A percentile compares a stretch with the other conserved stretches of the same genome.
These are phyloP conservation scores for Poeciliopsis paucimaculata DNA, from an alignment of 2,797 vertebrate genomes.

Conservation along the genomic window DNA sequence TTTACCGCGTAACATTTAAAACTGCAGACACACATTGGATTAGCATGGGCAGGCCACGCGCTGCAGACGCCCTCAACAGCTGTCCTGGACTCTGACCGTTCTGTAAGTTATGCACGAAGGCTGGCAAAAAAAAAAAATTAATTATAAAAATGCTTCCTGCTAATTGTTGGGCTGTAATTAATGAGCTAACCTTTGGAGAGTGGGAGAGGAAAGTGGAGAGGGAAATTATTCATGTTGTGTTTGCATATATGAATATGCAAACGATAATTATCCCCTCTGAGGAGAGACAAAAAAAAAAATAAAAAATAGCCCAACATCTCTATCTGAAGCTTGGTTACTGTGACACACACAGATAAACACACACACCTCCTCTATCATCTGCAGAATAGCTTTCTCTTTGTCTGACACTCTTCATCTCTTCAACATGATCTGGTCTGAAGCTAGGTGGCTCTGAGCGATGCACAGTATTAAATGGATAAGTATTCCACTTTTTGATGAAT, in stretches of 20 bases:
- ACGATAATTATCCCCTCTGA: slow-evolving; percentile 72
- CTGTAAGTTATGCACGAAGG: slow-evolving; percentile 65
- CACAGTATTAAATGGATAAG: slow-evolving; percentile 56
- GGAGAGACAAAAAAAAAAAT: slow-evolving; percentile 72
- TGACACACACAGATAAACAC: slow-evolving; percentile 14
- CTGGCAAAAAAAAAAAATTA: slow-evolving; percentile 64
- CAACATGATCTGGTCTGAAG: slow-evolving; percentile 55
- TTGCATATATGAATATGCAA: slow-evolving; percentile 83
- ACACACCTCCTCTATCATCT: slow-evolving; percentile 25
- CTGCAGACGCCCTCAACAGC: slow-evolving; percentile 42
- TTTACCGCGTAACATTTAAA: neutral
- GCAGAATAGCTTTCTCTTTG: slow-evolving; percentile 36
- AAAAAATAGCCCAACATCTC: slow-evolving; percentile 73
- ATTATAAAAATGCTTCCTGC: slow-evolving; percentile 78
- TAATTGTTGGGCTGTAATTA: slow-evolving; percentile 85
- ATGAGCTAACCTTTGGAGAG: slow-evolving; percentile 85
- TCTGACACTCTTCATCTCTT: slow-evolving; percentile 52
- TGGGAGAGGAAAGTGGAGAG: slow-evolving; percentile 71
- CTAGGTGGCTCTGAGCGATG: slow-evolving; percentile 65
- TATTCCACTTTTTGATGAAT: slow-evolving; percentile 45
- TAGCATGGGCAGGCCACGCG: slow-evolving; percentile 30
- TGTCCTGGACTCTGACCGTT: slow-evolving; percentile 65
- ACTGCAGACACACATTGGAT: slow-evolving; percentile 27
- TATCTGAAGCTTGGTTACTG: slow-evolving; percentile 60
- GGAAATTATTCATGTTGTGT: slow-evolving; percentile 77